Evolutionary conservation across 2,888 invertebrate genomes (phyloP), one percentile per base, ranked within the genome.

Genomic region (Acleris literana): DNA sequence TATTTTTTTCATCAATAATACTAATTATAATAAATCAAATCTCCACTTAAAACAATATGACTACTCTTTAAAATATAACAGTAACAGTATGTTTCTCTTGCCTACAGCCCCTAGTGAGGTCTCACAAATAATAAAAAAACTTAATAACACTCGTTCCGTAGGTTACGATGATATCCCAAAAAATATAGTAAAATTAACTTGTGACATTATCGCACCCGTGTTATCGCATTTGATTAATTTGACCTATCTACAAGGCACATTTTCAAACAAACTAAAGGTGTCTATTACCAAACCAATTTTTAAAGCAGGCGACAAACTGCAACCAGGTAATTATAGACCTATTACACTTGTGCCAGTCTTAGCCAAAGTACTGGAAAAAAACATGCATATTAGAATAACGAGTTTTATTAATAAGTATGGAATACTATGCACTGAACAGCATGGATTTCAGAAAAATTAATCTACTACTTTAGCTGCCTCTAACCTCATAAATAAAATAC

Each of bases 191-290:
- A 53, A 53, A 20, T 29, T 29, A 7, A 53, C n/a, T n/a, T 29
- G 25, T n/a, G 29, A 53, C 20, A 29, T 25, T 16, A 53, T 53
- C 25, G 53, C 53, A 5, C 16, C 25, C 5, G 53, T 53, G 2
- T 17, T 53, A n/a, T 53, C 53, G 6, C 53, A 53, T 29, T n/a
- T 53, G 16, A 53, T 53, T 5, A 53, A 53, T n/a, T 7, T 53
- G 53, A 17, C 53, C 17, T 53, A 17, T 5, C 5, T 25, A 1
- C 25, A 5, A 25, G 25, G 5, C 5, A 25, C 25, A 25, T 25
- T 25, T 25, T 9, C 29, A 22, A 20, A 51, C 3, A 51, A 20
- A 16, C 16, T 51, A 22, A 51, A 51, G 7, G 2, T 22, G 2
- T 51, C 48, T 17, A 48, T 48, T 25, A 25, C 25, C 5, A 29